Evolutionary conservation across 2,113 vertebrate species (phyloP), one percentile per base, ranked within the genome.

Genomic region (Erinaceus europaeus): DNA sequence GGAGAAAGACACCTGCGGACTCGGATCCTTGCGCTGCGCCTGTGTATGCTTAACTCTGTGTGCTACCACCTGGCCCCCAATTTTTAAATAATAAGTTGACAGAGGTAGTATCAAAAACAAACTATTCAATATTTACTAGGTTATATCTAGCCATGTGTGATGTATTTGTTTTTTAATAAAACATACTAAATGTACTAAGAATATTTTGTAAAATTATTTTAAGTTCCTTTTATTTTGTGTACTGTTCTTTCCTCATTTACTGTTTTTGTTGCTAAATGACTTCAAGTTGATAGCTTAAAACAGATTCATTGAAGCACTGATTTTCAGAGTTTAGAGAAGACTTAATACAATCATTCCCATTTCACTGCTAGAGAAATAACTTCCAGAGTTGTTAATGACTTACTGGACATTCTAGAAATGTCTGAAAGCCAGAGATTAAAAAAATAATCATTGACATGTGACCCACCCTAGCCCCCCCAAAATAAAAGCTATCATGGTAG

Each of bases 181-280:
- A 82, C 12, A 42, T 50, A 29, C 14, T 36, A 40, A n/a, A 14
- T 34, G 3, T 17, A 50, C 12, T 44, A 73, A 74, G 13, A 82
- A 42, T 23, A 12, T 50, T 20, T 74, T 81, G 9, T 72, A 32
- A 6, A 32, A 61, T n/a, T 14, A 61, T 32, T 61, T n/a, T 61
- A 32, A 27, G n/a, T 61, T 61, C 29, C n/a, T 61, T 61, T 57
- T 53, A 59, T 42, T 65, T 62, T 57, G 40, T 29, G 10, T 77
- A 20, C 40, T 55, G 3, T 42, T 68, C 6, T 40, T 74, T 62
- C 5, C 81, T 34, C 74, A 53, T n/a, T 79, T 81, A 27, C 10
- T 27, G 9, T 71, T 88, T 80, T 88, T 68, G 29, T 90, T 85
- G 32, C 27, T 74, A 84, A 83, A 62, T 36, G 7, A 23, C 44